These are phyloP conservation scores for Halcyon senegalensis DNA, from an alignment of 2,113 vertebrate species.

Conservation along the genomic window DNA sequence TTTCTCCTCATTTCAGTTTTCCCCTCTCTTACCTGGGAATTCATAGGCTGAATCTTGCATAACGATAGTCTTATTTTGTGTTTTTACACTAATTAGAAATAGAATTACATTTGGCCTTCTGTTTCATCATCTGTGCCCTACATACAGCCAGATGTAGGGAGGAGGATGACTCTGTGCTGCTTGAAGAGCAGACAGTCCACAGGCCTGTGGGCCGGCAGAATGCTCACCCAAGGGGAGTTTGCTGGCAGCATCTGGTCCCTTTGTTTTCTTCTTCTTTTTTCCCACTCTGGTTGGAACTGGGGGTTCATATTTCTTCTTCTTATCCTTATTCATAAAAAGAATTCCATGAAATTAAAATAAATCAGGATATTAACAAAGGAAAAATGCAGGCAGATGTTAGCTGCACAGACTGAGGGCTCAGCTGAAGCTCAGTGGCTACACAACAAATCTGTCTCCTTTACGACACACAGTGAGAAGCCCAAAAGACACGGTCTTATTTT, in stretches of 20 bases:
- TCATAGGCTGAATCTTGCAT: neutral
- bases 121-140: neutral
- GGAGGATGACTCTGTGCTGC: neutral
- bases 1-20: neutral
- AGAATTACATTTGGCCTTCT: neutral
- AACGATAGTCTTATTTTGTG: neutral
- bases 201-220: neutral
- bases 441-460: neutral
- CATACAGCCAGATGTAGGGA: accelerated
- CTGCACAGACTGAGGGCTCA: neutral
- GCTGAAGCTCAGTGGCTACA: neutral
- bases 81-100: neutral
- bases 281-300: constrained; percentile 98
- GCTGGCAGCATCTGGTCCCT: constrained; percentile 97
- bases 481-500: neutral
- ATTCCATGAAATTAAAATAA: neutral
- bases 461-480: accelerated
- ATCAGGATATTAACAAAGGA: neutral
- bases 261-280: constrained; percentile 97
- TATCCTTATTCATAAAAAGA: constrained; percentile 80
- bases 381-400: neutral
- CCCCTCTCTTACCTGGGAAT: neutral
- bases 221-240: constrained; percentile 91
- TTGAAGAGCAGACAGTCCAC: accelerated
- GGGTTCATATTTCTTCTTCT: constrained; percentile 99